Evolutionary conservation across 2,888 invertebrate genomes (phyloP).

Genomic region (Diarsia rubi): DNA sequence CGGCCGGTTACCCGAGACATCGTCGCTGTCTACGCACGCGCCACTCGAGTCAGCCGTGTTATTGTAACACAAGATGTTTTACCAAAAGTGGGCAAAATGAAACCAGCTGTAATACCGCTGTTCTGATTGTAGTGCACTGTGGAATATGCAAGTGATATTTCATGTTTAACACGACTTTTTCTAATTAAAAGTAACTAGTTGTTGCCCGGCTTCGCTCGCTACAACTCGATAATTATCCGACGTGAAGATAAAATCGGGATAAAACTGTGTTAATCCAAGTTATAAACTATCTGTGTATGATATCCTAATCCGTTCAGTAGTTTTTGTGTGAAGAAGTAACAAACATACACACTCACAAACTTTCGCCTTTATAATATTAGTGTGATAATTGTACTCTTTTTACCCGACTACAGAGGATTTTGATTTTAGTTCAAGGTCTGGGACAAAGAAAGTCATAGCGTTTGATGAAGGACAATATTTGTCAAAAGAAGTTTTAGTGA

Average conservation of each 20-base stretch:
- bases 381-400: no score
- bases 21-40: slow-evolving; percentile 71
- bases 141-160: slow-evolving; percentile 46
- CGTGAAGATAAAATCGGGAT: no score
- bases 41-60: slow-evolving; percentile 62
- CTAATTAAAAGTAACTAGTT: no score
- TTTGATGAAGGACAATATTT: slow-evolving; percentile 13
- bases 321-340: no score
- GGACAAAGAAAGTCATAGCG: slow-evolving; percentile 20
- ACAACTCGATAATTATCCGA: no score
- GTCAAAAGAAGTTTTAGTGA: not conserved
- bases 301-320: no score
- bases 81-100: slow-evolving; percentile 64
- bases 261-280: no score
- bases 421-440: not conserved
- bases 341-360: no score
- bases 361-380: no score
- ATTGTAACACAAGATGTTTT: slow-evolving; percentile 70
- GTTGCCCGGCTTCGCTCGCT: no score
- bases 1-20: slow-evolving; percentile 57
- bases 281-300: no score
- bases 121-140: slow-evolving; percentile 49
- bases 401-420: no score
- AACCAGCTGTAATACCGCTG: slow-evolving; percentile 60
- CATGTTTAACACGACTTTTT: not conserved